Base-by-base conservation (phyloP, 2,113 vertebrate genomes). In the Phylloscopus whistleri region DNA sequence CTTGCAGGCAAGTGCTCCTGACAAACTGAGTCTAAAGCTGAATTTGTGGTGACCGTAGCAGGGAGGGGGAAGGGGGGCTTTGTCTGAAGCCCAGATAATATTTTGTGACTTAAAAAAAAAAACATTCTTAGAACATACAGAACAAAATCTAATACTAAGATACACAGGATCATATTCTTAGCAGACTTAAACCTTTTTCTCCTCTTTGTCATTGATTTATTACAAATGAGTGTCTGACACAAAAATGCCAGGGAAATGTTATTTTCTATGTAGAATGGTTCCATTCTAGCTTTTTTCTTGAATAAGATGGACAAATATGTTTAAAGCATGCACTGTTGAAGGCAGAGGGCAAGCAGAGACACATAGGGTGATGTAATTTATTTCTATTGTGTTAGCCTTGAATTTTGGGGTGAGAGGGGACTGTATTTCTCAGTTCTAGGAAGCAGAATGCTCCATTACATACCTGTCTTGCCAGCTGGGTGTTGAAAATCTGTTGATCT, bases 401-500 rank as follows among this genome's bases (percentile, higher is more conserved):
- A 79, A 62, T 55, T 73, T 78, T 35, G 31, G 79, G 44, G 16
- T 67, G 46, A 56, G 41, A 89, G 44, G 20, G 9, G 26, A 23
- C 1, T 12, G 5, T 44, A 37, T 30, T 13, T 76, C 39, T 85
- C 30, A 21, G 24, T 79, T 86, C 74, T 53, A 22, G 20, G 63
- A 87, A 69, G 37, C 26, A 53, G 33, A 83, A 68, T 17, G 13
- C n/a, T 91, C 35, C 5, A 6, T 48, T 41, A 73, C 43, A 46
- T 85, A 84, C 55, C 77, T n/a, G n/a, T n/a, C 80, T 90, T 93
- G n/a, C 72, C 90, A 84, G 69, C 70, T 80, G 48, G 48, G 24
- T 90, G 79, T 82, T 85, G 55, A 93, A 85, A 89, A 48, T 31
- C 73, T 96, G 51, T 78, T 94, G 77, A 46, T 58, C 35, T 52